Conservation (phyloP, 2,888 invertebrate species). For the Kryphioiulus occultus region DNA sequence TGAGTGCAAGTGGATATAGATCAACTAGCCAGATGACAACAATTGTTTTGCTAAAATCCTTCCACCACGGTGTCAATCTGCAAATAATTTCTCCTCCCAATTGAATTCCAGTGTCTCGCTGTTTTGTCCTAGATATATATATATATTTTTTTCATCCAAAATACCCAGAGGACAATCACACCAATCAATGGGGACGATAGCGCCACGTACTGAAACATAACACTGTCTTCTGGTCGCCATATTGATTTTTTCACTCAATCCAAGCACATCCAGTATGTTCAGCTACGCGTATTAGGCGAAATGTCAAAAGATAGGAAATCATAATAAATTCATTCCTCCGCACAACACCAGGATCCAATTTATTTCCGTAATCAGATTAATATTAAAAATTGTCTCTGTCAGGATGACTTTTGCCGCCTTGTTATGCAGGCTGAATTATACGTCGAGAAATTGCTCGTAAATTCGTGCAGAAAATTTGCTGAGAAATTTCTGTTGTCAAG, state of each 20-base stretch:
- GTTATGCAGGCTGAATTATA: not conserved
- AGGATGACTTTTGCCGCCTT: not conserved
- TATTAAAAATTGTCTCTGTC: not conserved
- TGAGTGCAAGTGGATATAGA: too few species aligned
- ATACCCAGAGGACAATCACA: constrained; percentile 17
- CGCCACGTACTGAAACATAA: constrained; percentile 18
- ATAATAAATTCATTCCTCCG: constrained; percentile 13
- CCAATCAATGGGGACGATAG: constrained; percentile 18
- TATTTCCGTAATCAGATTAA: not conserved
- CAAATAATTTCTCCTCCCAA: not conserved
- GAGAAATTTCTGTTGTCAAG: too few species aligned
- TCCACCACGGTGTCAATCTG: not conserved
- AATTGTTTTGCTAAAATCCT: not conserved
- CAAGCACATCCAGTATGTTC: not conserved
- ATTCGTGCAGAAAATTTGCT: not conserved
- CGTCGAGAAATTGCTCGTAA: not conserved
- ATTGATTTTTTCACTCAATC: constrained; percentile 3
- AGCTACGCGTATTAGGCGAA: constrained; percentile 8
- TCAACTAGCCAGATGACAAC: not conserved
- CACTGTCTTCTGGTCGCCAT: constrained; percentile 13
- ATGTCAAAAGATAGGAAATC: not conserved
- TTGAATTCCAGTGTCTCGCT: not conserved
- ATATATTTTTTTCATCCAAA: not conserved
- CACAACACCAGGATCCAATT: not conserved
- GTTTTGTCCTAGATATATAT: not conserved